Evolutionary conservation across 2,113 vertebrate species (phyloP), one percentile per base, ranked within the genome.

Genomic region (Channa maculata): DNA sequence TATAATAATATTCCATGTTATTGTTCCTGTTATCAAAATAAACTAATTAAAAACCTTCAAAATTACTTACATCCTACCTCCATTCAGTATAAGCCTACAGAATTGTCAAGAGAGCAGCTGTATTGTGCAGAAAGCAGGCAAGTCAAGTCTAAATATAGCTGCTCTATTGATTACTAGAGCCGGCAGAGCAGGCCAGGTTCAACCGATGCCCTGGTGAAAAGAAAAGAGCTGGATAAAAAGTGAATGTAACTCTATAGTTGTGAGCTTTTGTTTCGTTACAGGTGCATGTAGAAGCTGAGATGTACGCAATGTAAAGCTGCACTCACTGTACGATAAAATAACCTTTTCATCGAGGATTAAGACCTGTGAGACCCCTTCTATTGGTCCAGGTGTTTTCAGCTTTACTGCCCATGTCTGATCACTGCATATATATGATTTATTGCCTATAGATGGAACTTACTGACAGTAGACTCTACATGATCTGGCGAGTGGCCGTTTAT

Each of bases 61-160:
- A 41, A 41, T 41, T 4, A 41, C 4, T 7, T 41, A 7, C 39
- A 34, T 12, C 2, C 3, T 51, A 46, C 68, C 33, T 71, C 38
- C 41, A 41, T 66, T 73, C 63, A 55, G 64, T 1, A 24, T 24
- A 24, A 24, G 24, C 24, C 24, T 24, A 8, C 68, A 55, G 12
- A 63, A 2, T 14, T 39, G 51, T 34, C 39, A 71, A 53, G 49
- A 59, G 79, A 78, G 76, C 73, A 49, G 77, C 62, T 78, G 58
- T 59, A 52, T 6, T 74, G 71, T 77, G 65, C 45, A 61, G 53
- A 68, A 78, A 80, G 59, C 13, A 75, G 13, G 44, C 11, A n/a
- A 6, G 51, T 61, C n/a, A n/a, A n/a, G n/a, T n/a, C 85, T 90
- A 89, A 88, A 89, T 76, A 77, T 92, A 93, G 86, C 65, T 38